Evolutionary conservation across 2,797 vertebrate species (phyloP), one percentile per base, ranked within the genome.

Genomic region (Lophotriccus pileatus): DNA sequence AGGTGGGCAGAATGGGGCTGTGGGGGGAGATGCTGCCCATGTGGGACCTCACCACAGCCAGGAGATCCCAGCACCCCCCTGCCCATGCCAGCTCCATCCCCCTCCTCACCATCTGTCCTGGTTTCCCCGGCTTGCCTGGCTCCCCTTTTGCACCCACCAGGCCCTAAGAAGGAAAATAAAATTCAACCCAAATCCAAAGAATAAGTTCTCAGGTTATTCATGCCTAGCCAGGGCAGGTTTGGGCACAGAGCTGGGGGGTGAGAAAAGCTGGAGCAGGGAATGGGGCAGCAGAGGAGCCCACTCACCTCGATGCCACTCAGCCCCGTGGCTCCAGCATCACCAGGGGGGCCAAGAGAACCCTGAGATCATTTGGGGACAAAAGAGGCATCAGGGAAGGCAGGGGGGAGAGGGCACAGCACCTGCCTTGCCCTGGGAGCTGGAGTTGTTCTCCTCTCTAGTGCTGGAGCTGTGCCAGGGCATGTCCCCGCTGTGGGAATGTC

Each of bases 281-380:
- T 1, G 24, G 39, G 68, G 24, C 43, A 74, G 68, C 28, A 53
- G 64, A 74, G 36, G 9, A 89, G n/a, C 39, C 44, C 4, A 12
- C 96, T 92, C 88, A 99, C 99, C 97, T 98, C 97, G 1, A 97
- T 47, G 39, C 98, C 99, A 1, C 97, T 97, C n/a, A 98, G 94
- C 74, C 97, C 98, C 0, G 91, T 37, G 37, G 97, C 98, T 78
- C 99, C 99, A 50, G 93, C 97, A 92, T 98, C 95, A 0, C 99
- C 99, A 0, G 94, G 96, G 19, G 97, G 95, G 53, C 98, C 98
- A 0, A 98, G 97, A 34, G 97, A 95, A 11, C 98, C 99, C 99
- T 99, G 96, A 20, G 66, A 62, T 63, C 23, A 43, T 85, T 4
- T 47, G 72, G 67, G 78, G 72, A 92, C 78, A 88, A 58, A 87